phyloP scores from a whole-genome alignment of 2,888 invertebrate species.

The Noctua janthe region DNA sequence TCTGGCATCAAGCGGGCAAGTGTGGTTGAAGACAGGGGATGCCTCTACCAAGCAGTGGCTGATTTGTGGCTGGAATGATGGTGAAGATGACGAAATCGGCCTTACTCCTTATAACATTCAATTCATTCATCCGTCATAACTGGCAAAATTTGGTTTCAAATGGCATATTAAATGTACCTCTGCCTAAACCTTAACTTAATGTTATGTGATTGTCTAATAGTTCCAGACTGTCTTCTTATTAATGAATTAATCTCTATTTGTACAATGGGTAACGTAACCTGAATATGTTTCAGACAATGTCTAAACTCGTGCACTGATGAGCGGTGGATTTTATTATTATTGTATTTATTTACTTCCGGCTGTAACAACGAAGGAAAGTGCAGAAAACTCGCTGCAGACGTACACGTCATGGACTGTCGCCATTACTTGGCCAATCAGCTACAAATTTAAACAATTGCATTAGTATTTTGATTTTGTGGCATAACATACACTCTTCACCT shows the following conservation, averaged over 20 bases:
- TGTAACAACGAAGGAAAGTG: background rate
- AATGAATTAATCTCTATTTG: background rate
- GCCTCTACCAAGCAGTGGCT: background rate
- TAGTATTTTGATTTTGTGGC: background rate
- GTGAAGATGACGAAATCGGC: background rate
- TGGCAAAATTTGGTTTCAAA: background rate
- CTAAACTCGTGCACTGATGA: conserved; percentile 12
- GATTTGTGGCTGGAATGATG: background rate
- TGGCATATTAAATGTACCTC: background rate
- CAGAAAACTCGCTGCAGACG: conserved; percentile 4
- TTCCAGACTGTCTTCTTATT: background rate
- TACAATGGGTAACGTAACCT: conserved; percentile 17
- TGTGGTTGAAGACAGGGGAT: background rate
- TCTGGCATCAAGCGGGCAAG: background rate
- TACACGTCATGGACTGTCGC: no score
- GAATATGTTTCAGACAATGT: conserved; percentile 29
- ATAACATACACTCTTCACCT: background rate
- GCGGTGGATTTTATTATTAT: conserved; percentile 1
- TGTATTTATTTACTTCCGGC: conserved; percentile 10
- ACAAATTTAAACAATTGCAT: background rate
- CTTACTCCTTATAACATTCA: background rate
- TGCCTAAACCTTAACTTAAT: background rate
- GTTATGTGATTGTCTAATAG: background rate
- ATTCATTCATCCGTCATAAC: background rate
- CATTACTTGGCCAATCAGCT: background rate